phyloP scores from a whole-genome alignment of 2,888 invertebrate genomes.

The Stenoptilia bipunctidactyla region DNA sequence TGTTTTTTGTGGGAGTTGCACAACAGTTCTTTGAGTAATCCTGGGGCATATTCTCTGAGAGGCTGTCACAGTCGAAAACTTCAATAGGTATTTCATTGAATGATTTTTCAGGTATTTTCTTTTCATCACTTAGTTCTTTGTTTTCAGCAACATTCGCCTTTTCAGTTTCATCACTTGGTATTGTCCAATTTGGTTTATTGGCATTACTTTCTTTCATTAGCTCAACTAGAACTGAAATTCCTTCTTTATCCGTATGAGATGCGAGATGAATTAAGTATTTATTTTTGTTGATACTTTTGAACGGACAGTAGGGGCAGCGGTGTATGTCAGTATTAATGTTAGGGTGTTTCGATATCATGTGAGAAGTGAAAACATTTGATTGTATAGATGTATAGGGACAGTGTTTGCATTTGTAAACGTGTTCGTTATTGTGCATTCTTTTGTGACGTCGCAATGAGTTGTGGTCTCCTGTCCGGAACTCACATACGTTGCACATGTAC shows the following conservation, averaged over 20 bases:
- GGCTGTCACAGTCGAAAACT: slow-evolving; percentile 54
- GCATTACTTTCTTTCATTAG: slow-evolving; percentile 36
- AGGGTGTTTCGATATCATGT: slow-evolving; percentile 85
- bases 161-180: slow-evolving; percentile 33
- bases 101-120: slow-evolving; percentile 26
- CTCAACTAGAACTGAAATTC: slow-evolving; percentile 41
- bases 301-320: slow-evolving; percentile 73
- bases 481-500: slow-evolving; percentile 80
- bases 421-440: slow-evolving; percentile 80
- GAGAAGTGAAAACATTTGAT: slow-evolving; percentile 81
- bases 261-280: slow-evolving; percentile 70
- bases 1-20: slow-evolving; percentile 26
- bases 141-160: slow-evolving; percentile 15
- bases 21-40: slow-evolving; percentile 45
- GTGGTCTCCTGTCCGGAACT: slow-evolving; percentile 82
- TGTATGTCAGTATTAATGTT: slow-evolving; percentile 74
- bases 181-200: slow-evolving; percentile 52
- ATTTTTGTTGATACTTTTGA: slow-evolving; percentile 75
- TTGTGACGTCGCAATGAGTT: slow-evolving; percentile 86
- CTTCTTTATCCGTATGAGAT: slow-evolving; percentile 61
- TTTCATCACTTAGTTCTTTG: slow-evolving; percentile 23
- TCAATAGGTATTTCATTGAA: slow-evolving; percentile 51
- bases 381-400: slow-evolving; percentile 87
- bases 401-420: slow-evolving; percentile 82
- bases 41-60: slow-evolving; percentile 43